phyloP scores from a whole-genome alignment of 2,113 vertebrate species.

The Cephalopholis sonnerati region DNA sequence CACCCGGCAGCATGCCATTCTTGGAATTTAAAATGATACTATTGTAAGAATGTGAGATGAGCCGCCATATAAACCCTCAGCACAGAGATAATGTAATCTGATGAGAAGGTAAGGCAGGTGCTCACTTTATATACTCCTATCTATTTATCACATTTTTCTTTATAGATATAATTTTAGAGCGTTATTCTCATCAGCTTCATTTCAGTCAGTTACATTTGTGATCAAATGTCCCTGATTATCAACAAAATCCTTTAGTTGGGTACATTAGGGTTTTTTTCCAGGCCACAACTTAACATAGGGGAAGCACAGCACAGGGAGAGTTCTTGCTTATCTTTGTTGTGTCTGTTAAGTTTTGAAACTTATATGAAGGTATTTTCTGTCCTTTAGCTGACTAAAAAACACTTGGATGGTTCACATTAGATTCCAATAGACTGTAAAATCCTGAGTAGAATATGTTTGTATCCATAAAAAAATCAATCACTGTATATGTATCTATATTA shows the following conservation, averaged over 20 bases:
- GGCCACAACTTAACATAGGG: not conserved
- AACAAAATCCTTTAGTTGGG: not conserved
- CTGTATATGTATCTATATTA: not conserved
- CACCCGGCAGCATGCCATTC: not conserved
- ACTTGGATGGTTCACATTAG: not conserved
- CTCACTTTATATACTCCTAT: not conserved
- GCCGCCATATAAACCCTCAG: not conserved
- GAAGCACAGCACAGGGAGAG: not conserved
- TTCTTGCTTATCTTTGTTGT: constrained; percentile 1
- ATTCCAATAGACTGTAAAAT: not conserved
- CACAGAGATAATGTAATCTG: not conserved
- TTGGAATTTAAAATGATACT: constrained; percentile 23
- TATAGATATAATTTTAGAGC: not conserved
- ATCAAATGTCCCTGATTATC: not conserved
- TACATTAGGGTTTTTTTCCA: not conserved
- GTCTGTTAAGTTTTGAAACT: not conserved
- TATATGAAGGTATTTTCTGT: not conserved
- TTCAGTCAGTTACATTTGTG: not conserved
- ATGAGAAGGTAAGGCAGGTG: not conserved
- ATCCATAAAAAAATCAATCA: not conserved
- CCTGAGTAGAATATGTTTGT: not conserved
- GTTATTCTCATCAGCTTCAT: not conserved
- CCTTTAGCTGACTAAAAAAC: not conserved
- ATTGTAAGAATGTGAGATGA: constrained; percentile 21
- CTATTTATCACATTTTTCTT: not conserved